Conservation (phyloP, 1,140 invertebrate species). For the Berghia stephanieae region DNA sequence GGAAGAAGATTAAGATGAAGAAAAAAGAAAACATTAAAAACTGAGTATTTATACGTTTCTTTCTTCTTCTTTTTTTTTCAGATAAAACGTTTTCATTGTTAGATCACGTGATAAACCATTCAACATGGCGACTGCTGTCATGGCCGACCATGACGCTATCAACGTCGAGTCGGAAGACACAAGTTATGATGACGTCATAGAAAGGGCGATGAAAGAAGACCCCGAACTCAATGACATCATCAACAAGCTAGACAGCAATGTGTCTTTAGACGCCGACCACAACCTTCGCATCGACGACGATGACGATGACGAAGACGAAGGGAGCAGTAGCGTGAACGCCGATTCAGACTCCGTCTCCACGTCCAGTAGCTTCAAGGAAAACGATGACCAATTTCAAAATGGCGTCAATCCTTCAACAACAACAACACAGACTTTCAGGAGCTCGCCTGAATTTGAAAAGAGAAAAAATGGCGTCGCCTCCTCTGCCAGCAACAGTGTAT, state of each 20-base stretch:
- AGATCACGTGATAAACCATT: too few relatives aligned
- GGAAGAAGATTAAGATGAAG: too few relatives aligned
- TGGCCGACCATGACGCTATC: too few relatives aligned
- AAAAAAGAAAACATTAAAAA: too few relatives aligned
- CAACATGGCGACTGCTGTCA: too few relatives aligned
- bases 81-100: too few relatives aligned
- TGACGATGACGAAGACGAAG: conserved; percentile 10
- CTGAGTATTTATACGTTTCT: too few relatives aligned
- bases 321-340: conserved; percentile 14
- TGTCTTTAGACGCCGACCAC: conserved; percentile 12
- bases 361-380: conserved; percentile 32
- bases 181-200: conserved; percentile 25
- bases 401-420: conserved; percentile 23
- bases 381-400: conserved; percentile 13
- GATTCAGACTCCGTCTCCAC: conserved; percentile 37
- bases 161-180: too few relatives aligned
- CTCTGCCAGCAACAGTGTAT: not conserved
- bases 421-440: conserved; percentile 17
- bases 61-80: too few relatives aligned
- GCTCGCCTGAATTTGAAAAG: conserved; percentile 13
- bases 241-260: conserved; percentile 28
- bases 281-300: conserved; percentile 5
- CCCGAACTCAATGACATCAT: conserved; percentile 13
- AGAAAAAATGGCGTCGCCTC: conserved; percentile 8
- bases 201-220: conserved; percentile 20